Conservation (phyloP, 2,888 invertebrate species). For the Agrochola lota region DNA sequence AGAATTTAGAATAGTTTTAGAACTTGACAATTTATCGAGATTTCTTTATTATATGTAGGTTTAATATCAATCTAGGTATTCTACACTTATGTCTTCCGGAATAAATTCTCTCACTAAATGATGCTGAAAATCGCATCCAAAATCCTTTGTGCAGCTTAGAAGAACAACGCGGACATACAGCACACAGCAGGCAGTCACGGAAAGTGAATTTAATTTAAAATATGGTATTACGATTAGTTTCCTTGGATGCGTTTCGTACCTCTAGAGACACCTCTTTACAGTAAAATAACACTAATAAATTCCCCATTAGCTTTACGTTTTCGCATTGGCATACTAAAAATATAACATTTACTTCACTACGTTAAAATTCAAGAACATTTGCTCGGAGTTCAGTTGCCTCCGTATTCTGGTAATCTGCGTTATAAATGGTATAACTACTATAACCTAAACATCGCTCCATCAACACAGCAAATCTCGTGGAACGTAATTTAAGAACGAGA, state of each 20-base stretch:
- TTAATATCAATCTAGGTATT: not conserved
- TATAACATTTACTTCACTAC: constrained; percentile 25
- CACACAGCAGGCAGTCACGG: not conserved
- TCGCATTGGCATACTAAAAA: constrained; percentile 18
- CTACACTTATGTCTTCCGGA: not conserved
- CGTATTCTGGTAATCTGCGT: constrained; percentile 66
- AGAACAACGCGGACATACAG: not conserved
- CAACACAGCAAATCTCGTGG: constrained; percentile 66
- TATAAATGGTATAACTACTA: constrained; percentile 69
- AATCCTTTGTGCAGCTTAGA: not conserved
- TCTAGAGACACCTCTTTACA: not conserved
- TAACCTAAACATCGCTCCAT: constrained; percentile 71
- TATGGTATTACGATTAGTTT: no score
- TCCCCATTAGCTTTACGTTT: not conserved
- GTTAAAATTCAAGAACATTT: constrained; percentile 55
- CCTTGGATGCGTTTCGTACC: not conserved
- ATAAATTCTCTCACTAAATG: not conserved
- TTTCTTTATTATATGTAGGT: not conserved
- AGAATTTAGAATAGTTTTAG: not conserved
- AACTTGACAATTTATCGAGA: not conserved
- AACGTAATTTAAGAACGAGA: constrained; percentile 43
- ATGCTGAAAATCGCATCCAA: not conserved
- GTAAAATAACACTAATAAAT: not conserved
- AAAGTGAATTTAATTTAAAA: not conserved
- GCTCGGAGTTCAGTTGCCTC: constrained; percentile 55